These are phyloP conservation scores for Apteryx owenii DNA, from an alignment of 2,113 vertebrate genomes.

Conservation along the genomic window DNA sequence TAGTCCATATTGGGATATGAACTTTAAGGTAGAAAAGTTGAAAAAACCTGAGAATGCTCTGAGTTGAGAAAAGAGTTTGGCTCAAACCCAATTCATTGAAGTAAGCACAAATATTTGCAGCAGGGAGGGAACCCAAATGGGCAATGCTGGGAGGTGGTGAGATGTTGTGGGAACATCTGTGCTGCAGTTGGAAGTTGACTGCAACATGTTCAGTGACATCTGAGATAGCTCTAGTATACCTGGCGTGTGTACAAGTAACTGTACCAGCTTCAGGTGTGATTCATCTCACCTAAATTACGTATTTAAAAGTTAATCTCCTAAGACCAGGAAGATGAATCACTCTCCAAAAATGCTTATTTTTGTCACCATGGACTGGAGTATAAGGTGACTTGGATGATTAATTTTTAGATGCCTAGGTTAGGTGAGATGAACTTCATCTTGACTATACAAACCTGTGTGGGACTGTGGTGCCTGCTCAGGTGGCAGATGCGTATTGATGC, in stretches of 20 bases:
- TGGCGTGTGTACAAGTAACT: background rate
- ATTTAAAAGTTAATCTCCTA: background rate
- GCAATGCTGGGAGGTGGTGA: background rate
- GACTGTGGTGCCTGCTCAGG: background rate
- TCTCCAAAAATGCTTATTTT: background rate
- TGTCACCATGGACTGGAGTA: background rate
- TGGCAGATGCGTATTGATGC: background rate
- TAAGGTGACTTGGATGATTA: background rate
- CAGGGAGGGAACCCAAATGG: background rate
- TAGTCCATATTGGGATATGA: background rate
- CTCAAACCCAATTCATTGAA: background rate
- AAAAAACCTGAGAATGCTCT: background rate
- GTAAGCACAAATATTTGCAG: background rate
- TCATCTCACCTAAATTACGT: background rate
- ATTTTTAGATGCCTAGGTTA: background rate
- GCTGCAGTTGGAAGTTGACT: background rate
- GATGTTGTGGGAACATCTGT: background rate
- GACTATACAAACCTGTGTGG: background rate
- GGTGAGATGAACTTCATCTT: background rate
- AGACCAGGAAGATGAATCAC: background rate
- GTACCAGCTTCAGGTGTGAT: background rate
- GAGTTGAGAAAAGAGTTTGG: background rate
- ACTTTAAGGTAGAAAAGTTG: background rate
- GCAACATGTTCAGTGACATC: background rate
- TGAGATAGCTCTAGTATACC: background rate